phyloP scores from a whole-genome alignment of 2,113 vertebrate genomes.

The Agapornis roseicollis region DNA sequence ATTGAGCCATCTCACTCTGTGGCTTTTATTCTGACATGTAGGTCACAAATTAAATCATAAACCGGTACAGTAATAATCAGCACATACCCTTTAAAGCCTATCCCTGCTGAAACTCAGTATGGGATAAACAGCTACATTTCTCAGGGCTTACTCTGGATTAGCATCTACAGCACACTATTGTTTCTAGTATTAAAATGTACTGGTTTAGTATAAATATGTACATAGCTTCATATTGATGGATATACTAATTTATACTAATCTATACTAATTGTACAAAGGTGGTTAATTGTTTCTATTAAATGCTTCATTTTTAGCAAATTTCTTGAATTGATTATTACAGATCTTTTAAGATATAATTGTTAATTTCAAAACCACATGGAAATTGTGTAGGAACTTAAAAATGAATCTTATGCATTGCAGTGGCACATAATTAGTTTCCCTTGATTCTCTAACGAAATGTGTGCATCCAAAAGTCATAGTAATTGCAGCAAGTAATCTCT shows the following conservation, averaged over 20 bases:
- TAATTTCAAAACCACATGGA: neutral
- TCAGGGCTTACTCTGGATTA: neutral
- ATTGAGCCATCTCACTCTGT: slow-evolving; percentile 12
- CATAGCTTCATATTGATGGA: neutral
- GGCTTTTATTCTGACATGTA: slow-evolving; percentile 7
- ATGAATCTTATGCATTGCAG: neutral
- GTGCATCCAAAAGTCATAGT: neutral
- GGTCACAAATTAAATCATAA: slow-evolving; percentile 33
- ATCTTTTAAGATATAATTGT: neutral
- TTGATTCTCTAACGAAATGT: neutral
- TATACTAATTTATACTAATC: neutral
- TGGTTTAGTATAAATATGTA: neutral
- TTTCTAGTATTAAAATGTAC: neutral
- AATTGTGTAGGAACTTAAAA: neutral
- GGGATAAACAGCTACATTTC: neutral
- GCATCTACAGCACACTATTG: neutral
- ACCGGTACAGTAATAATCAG: neutral
- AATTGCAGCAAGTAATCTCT: neutral
- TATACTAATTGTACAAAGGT: neutral
- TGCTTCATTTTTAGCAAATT: neutral
- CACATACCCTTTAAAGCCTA: neutral
- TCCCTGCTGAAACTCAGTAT: neutral
- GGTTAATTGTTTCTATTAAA: neutral
- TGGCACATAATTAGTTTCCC: neutral
- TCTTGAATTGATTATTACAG: neutral